Percentiles rank a stretch among this genome's conserved stretches.
Conservation (phyloP, 2,797 vertebrate species). For the Sternarchorhynchus goeldii region DNA sequence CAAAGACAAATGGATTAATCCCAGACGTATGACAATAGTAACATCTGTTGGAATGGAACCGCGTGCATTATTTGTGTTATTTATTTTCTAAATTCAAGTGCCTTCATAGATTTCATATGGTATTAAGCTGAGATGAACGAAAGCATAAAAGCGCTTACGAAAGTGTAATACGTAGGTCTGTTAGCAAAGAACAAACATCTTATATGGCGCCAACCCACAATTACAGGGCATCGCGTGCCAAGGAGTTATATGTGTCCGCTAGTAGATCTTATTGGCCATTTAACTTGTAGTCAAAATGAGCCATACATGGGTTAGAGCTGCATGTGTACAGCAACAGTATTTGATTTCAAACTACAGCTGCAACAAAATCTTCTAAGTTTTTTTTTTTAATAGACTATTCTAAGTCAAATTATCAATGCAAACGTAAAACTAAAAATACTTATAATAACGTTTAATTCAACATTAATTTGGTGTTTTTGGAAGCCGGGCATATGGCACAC, state of each 20-base stretch:
- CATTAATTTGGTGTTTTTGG: too few relatives aligned
- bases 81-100: background rate
- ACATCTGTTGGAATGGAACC: background rate
- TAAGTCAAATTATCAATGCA: too few relatives aligned
- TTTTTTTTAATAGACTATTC: too few relatives aligned
- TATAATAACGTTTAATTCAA: too few relatives aligned
- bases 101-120: background rate
- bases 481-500: too few relatives aligned
- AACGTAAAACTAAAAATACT: too few relatives aligned
- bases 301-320: background rate
- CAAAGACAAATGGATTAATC: too few relatives aligned
- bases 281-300: slow-evolving; percentile 21
- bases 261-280: slow-evolving; percentile 37
- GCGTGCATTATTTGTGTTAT: background rate
- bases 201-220: slow-evolving; percentile 43
- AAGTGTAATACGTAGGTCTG: slow-evolving; percentile 16
- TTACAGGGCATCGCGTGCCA: slow-evolving; percentile 50
- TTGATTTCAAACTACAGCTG: too few relatives aligned
- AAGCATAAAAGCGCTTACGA: background rate
- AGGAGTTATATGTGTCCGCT: slow-evolving; percentile 48
- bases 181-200: slow-evolving; percentile 21
- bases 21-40: too few relatives aligned
- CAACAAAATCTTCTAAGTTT: too few relatives aligned
- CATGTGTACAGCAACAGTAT: background rate
- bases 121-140: background rate